Evolutionary conservation across 2,113 vertebrate genomes (phyloP).

Genomic region (Tragelaphus imberbis): DNA sequence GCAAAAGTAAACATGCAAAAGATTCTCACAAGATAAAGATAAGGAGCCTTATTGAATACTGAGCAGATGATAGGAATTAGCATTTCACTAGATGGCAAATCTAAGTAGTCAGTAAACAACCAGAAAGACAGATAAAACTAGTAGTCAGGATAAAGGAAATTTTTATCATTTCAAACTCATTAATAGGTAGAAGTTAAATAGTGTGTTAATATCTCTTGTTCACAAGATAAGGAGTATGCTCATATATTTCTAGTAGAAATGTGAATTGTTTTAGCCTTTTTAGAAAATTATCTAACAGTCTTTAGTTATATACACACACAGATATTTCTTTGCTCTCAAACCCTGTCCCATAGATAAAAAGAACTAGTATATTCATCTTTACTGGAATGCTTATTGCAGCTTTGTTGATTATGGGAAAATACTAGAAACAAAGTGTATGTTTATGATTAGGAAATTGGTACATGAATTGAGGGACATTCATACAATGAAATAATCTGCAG

Average conservation of each 20-base stretch:
- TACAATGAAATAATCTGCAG: background rate
- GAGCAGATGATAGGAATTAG: background rate
- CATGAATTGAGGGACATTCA: background rate
- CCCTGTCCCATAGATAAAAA: background rate
- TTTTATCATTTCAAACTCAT: background rate
- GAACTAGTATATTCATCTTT: background rate
- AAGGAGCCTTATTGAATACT: background rate
- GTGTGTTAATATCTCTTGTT: background rate
- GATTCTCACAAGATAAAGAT: background rate
- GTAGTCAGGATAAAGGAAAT: background rate
- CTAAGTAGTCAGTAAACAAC: background rate
- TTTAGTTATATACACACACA: background rate
- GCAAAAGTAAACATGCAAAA: background rate
- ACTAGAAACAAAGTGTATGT: background rate
- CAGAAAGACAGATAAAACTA: background rate
- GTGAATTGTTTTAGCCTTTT: background rate
- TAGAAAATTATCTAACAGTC: background rate
- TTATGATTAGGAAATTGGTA: background rate
- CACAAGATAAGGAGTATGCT: background rate
- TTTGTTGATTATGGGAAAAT: background rate
- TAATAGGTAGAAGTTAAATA: slow-evolving; percentile 15
- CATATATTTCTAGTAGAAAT: background rate
- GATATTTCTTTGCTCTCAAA: background rate
- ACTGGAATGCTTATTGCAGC: background rate
- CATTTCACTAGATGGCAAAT: background rate